Base-by-base conservation (phyloP, 2,888 invertebrate genomes). In the Plagiodera versicolora region DNA sequence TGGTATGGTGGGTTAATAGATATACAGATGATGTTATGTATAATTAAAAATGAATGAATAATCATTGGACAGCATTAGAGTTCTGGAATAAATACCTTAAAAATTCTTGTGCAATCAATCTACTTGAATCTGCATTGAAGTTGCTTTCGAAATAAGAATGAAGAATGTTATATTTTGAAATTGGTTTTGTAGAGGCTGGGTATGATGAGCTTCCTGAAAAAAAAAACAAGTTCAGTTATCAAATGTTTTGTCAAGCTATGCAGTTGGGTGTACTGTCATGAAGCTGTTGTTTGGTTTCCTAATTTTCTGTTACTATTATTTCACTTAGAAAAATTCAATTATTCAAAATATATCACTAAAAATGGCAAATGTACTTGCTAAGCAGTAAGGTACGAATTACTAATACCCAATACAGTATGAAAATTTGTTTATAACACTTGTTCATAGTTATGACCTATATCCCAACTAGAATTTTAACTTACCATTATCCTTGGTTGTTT, bases 101-200 rank as follows among this genome's bases (percentile, higher is more conserved):
- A 45, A 66, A 51, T 51, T 63, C 61, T 18, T 64, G 62, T 16
- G 70, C 67, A 58, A 70, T 65, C 39, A 45, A 53, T 18, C 58
- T 60, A 35, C 67, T 57, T 24, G 52, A 54, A 24, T 50, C 53
- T n/a, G 51, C 57, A 57, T 55, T 65, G 49, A 66, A 66, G 32
- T 66, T 62, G 56, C 50, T 49, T 45, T 68, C 67, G 46, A 61
- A 65, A 30, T 66, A 65, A 6, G 66, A 57, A 52, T 65, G 62
- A 10, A 70, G 44, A 30, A 65, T 44, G 11, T 58, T 52, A 24
- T 66, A 66, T 44, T 63, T 66, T 30, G 65, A 64, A 48, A 67
- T 66, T 9, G 60, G 47, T 55, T 61, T 65, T 1, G 14, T 57
- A 32, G 55, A 18, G n/a, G 53, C 19, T 17, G 55, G 28, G 39